Base-by-base conservation (phyloP, 2,888 invertebrate genomes). In the Melinaea marsaeus region DNA sequence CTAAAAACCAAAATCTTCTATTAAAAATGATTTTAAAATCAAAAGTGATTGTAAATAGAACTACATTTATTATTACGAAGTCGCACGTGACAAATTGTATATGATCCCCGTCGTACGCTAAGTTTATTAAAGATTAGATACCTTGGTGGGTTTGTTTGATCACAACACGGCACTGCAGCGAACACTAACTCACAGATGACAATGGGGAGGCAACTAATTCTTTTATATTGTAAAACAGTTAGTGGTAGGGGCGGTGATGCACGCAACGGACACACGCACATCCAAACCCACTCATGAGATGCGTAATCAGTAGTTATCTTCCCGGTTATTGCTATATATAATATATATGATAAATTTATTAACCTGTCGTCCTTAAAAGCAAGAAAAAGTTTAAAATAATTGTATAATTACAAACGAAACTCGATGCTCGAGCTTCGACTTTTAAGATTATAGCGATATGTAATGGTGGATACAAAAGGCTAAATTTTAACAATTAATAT, bases 91-190 rank as follows among this genome's bases (percentile, higher is more conserved):
- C 56, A 37, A 57, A 47, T 32, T 22, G 47, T 56, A 32, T 55
- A 61, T 37, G 33, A 51, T 56, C 62, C 56, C 58, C 63, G 33
- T 61, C 54, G 48, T 42, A 54, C 47, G 57, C 61, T 62, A 58
- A 67, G 35, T 56, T 60, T 13, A 62, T 47, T 63, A 37, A 63
- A 42, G 48, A 66, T 42, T 61, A 37, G 72, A 73, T 86, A 87
- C 87, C 88, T 87, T 85, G 77, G 75, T 66, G 69, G 63, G 69
- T 76, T 79, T 69, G 75, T 77, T 79, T 75, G 75, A 75, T 84
- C 88, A 88, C 87, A 86, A 89, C 88, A 88, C 89, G 78, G 76
- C 87, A 88, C 89, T 83, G 79, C 86, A 81, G 83, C 82, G 85
- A 78, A 72, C 83, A 88, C 88, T 81, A 78, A 84, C 79, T 77